Evolutionary conservation across 2,113 vertebrate genomes (phyloP).

Genomic region (Cyanoramphus novaezelandiae): DNA sequence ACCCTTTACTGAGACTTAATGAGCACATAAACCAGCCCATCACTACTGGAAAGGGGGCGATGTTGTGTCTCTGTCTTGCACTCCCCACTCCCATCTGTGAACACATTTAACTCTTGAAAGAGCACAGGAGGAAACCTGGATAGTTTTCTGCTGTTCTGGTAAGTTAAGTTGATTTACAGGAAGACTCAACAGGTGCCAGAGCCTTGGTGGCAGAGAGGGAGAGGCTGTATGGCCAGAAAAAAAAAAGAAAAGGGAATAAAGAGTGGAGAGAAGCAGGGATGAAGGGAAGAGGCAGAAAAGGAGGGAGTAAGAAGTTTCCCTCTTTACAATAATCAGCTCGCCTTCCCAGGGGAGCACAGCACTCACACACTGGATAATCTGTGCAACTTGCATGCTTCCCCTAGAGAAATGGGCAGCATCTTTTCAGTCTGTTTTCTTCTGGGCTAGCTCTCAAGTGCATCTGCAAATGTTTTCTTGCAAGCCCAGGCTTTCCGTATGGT

Average conservation of each 20-base stretch:
- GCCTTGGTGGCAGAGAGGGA: neutral
- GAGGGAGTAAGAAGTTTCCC: neutral
- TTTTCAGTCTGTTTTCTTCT: conserved; percentile 16
- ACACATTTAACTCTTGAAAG: conserved; percentile 14
- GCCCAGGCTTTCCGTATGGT: neutral
- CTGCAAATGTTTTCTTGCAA: neutral
- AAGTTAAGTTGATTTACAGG: neutral
- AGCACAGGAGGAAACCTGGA: conserved; percentile 10
- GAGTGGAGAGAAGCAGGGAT: neutral
- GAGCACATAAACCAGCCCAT: neutral
- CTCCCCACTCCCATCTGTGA: neutral
- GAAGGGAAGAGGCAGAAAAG: neutral
- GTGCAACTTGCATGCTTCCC: neutral
- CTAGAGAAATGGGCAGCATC: neutral
- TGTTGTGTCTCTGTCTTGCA: neutral
- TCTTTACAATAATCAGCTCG: neutral
- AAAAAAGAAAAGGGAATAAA: neutral
- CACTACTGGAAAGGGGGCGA: neutral
- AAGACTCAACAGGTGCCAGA: neutral
- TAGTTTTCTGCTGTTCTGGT: neutral
- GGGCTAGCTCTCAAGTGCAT: neutral
- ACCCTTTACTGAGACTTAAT: neutral
- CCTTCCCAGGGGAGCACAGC: neutral
- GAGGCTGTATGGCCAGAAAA: neutral
- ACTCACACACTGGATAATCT: neutral